A percentile compares a stretch with the other conserved stretches of the same genome.
These are phyloP conservation scores for Mungos mungo DNA, from an alignment of 2,113 vertebrate genomes.

Conservation along the genomic window DNA sequence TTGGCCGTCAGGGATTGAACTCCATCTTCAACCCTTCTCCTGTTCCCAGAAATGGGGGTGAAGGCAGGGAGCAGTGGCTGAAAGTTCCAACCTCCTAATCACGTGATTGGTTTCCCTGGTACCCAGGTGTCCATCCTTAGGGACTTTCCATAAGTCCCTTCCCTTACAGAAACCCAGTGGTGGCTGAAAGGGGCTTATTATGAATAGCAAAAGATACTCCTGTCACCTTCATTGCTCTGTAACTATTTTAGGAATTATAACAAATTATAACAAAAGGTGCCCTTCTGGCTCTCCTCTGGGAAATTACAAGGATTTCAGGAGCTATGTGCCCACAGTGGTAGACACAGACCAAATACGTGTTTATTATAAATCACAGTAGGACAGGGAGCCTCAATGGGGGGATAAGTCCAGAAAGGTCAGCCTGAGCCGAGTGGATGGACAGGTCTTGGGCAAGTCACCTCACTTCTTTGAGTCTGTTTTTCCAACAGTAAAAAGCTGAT, in stretches of 20 bases:
- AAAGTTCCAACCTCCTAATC: background rate
- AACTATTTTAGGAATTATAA: background rate
- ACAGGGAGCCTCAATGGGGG: background rate
- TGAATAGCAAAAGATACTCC: background rate
- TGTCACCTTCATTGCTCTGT: background rate
- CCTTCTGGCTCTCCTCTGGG: background rate
- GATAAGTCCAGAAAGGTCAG: background rate
- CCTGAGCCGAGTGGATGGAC: background rate
- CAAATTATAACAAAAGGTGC: background rate
- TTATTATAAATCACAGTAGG: background rate
- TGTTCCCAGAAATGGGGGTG: background rate
- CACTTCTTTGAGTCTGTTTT: conserved; percentile 8
- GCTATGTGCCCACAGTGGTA: background rate
- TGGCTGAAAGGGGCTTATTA: background rate
- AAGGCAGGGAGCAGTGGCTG: background rate
- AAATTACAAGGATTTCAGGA: background rate
- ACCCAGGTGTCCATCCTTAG: background rate
- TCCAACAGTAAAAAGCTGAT: background rate
- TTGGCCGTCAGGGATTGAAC: background rate
- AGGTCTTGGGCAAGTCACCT: background rate
- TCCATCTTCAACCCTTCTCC: background rate
- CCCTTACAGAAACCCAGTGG: background rate
- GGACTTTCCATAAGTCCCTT: background rate
- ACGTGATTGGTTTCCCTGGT: background rate
- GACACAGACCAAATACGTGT: background rate